Conservation (phyloP, 2,888 invertebrate genomes). For the Andrena bucephala region DNA sequence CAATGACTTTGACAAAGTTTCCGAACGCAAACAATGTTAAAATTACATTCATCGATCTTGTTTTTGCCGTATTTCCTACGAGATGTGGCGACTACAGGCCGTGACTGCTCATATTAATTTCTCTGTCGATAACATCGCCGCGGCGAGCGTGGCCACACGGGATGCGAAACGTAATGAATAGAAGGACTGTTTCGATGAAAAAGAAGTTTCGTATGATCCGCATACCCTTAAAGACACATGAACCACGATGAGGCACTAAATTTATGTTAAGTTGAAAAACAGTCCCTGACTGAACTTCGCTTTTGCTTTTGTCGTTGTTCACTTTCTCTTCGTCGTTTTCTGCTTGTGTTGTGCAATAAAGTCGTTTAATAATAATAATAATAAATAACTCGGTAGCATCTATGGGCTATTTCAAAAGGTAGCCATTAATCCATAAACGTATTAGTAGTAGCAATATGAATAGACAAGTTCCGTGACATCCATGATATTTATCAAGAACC, state of each 20-base stretch:
- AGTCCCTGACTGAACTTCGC: no score
- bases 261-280: no score
- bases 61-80: slow-evolving; percentile 12
- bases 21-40: slow-evolving; percentile 1
- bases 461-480: background rate
- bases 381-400: slow-evolving; percentile 32
- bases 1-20: background rate
- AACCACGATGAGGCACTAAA: slow-evolving; percentile 46
- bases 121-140: slow-evolving; percentile 59
- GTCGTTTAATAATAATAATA: no score
- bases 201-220: slow-evolving; percentile 28
- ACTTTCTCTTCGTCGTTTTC: no score
- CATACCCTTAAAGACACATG: slow-evolving; percentile 37
- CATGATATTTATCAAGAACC: slow-evolving; percentile 10
- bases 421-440: slow-evolving; percentile 16
- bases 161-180: slow-evolving; percentile 55
- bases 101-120: slow-evolving; percentile 49
- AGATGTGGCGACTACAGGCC: slow-evolving; percentile 38
- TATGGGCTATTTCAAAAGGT: slow-evolving; percentile 1
- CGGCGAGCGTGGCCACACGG: slow-evolving; percentile 1
- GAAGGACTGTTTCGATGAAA: slow-evolving; percentile 53
- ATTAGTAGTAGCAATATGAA: background rate
- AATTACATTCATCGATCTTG: slow-evolving; percentile 36
- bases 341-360: no score
- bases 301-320: no score